Evolutionary conservation across 35 echinoderm and acorn worm genomes (phyloP), one percentile per base, ranked within the genome.

Genomic region (Eucidaris tribuloides): DNA sequence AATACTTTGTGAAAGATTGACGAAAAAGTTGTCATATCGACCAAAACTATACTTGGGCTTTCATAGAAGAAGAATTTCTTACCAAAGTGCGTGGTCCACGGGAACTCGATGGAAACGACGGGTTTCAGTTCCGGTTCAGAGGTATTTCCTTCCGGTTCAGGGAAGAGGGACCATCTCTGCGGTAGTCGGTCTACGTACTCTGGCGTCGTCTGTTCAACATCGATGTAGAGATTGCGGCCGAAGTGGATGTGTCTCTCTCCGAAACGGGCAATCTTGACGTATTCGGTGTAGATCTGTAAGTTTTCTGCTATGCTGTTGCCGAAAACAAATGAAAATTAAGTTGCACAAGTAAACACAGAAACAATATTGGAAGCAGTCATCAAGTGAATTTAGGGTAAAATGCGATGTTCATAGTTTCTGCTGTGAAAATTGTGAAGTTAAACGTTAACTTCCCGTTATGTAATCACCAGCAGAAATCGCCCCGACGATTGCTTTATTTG

Each of bases 251-350:
- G 50, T 31, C 39, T 72, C 29, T 84, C 81, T 15, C 81, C 49
- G 29, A 89, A 60, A 13, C 54, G 28, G 4, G 45, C 57, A n/a
- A 94, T 40, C 34, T 49, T 82, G 46, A 94, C 91, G 58, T 84
- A 37, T 24, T 71, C 86, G 1, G 91, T 58, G 61, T 94, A 94
- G 20, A 79, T 82, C 65, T 94, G 66, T 7, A 94, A 62, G 19
- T 62, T 94, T 29, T 72, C 83, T 30, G 91, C 91, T 68, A 94
- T 85, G 49, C 91, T 94, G 83, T 81, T 37, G 29, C 62, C 7
- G 7, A 32, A 28, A 23, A 72, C 38, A n/a, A 3, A 35, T 17
- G 45, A 24, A 24, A 76, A 7, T 42, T 36, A 29, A 60, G 57
- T 5, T 5, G 11, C 11, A 5, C 57, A 7, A 7, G 9, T 23